Base-by-base conservation (phyloP, 1,140 invertebrate species). In the Neotoxoptera formosana region DNA sequence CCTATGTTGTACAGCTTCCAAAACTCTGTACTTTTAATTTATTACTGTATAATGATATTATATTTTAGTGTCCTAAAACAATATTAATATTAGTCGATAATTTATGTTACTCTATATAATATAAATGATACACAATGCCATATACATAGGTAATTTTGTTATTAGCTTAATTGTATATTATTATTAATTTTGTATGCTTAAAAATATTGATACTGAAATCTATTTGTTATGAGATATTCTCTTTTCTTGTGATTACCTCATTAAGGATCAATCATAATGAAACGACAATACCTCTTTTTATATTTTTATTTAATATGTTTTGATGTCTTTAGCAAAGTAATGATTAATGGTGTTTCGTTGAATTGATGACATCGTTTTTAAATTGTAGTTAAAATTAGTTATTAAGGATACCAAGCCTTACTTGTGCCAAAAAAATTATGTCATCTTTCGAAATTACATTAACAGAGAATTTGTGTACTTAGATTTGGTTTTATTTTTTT, bases 1-100 rank as follows among this genome's bases (percentile, higher is more conserved):
- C 67, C 30, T 91, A 91, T 84, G 81, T 93, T 93, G 91, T 93
- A 93, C 91, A 93, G 91, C 91, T 93, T 93, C 91, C 91, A 41
- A 86, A 86, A 93, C 81, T 93, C 91, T 93, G 91, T 93, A 93
- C 91, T 93, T 25, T 93, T 93, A 93, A 93, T 93, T 93, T 93
- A 93, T 93, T 93, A 36, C 48, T 93, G 81, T 93, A 93, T 86
- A 36, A 83, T 83, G 76, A 92, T 92, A 45, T 93, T 86, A 84
- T 93, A 76, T 83, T 53, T 30, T 92, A 48, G 30, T n/a, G 51
- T 86, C 81, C 91, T 93, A 84, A 93, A 86, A 93, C 81, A 36
- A 56, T 86, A 91, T 91, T 76, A 51, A 81, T 51, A 34, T 91
- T 81, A 81, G 45, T 91, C 17, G 51, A 60, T 88, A 51, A 88